Evolutionary conservation across 2,797 vertebrate genomes (phyloP), one percentile per base, ranked within the genome.

Genomic region (Lithobates pipiens): DNA sequence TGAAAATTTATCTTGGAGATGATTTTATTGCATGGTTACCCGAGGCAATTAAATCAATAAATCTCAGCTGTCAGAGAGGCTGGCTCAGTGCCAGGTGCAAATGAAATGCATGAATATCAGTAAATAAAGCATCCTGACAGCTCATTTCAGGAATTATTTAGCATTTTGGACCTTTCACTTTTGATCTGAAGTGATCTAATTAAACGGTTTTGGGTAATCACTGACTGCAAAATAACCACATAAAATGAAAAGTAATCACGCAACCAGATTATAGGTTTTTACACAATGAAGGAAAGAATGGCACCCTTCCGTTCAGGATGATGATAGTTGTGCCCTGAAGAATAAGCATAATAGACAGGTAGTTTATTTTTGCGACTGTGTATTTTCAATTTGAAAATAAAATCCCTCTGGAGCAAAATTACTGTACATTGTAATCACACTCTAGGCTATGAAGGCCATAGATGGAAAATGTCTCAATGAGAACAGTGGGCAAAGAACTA

Each of bases 21-120:
- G 95, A 96, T 97, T 97, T 97, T 96, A 97, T 96, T 97, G 96
- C 96, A 97, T 96, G 96, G 96, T 97, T 97, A 97, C 96, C 95
- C 95, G 93, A 94, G 95, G 95, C 96, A 97, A 97, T 98, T 97
- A 97, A 97, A 96, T 96, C 96, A 96, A 97, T 98, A 98, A 96
- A 97, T 98, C 96, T 97, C 94, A 95, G 92, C 95, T 96, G 96
- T 96, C 96, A 96, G 94, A 89, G 89, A 92, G 88, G 91, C 92
- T 96, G 96, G 94, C 94, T 88, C 2, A 2, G 42, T 91, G 95
- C 96, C 95, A 95, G 91, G 90, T 93, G 93, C 93, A 95, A 96
- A 96, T 96, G 94, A 96, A 96, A 96, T 94, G 94, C 90, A 1
- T 5, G 68, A 93, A 94, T 87, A 95, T 96, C 93, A 93, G 95